A percentile compares a stretch with the other conserved stretches of the same genome.
phyloP scores from a whole-genome alignment of 1,140 invertebrate genomes.

The Ceratitis capitata region DNA sequence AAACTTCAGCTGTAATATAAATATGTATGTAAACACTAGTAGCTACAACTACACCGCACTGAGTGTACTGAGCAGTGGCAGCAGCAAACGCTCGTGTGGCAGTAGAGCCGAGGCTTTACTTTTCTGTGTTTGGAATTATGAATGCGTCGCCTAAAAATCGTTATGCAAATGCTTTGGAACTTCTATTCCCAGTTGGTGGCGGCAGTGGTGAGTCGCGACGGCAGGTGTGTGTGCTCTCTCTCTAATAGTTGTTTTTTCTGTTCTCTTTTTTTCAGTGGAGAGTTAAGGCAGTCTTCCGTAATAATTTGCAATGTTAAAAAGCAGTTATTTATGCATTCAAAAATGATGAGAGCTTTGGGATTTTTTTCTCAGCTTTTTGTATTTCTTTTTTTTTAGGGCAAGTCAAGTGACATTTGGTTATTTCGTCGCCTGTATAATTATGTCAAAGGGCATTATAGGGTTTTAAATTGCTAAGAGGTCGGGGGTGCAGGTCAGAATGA shows the following conservation, averaged over 20 bases:
- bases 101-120: background rate
- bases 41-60: background rate
- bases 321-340: conserved; percentile 18
- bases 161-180: conserved; percentile 2
- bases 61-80: background rate
- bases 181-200: background rate
- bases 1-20: background rate
- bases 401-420: background rate
- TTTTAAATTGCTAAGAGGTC: background rate
- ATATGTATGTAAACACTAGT: background rate
- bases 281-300: background rate
- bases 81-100: too few species aligned
- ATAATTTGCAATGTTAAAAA: conserved; percentile 29
- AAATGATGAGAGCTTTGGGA: background rate
- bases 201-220: background rate
- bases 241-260: background rate
- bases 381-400: too few species aligned
- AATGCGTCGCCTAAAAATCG: background rate
- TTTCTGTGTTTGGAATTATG: background rate
- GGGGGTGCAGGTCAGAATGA: too few species aligned
- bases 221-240: background rate
- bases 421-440: background rate
- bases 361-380: background rate
- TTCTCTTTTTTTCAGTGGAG: background rate
- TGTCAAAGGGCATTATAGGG: background rate